A percentile compares a stretch with the other conserved stretches of the same genome.
Evolutionary conservation across 2,797 vertebrate genomes (phyloP).

Genomic region (Vireo griseus): DNA sequence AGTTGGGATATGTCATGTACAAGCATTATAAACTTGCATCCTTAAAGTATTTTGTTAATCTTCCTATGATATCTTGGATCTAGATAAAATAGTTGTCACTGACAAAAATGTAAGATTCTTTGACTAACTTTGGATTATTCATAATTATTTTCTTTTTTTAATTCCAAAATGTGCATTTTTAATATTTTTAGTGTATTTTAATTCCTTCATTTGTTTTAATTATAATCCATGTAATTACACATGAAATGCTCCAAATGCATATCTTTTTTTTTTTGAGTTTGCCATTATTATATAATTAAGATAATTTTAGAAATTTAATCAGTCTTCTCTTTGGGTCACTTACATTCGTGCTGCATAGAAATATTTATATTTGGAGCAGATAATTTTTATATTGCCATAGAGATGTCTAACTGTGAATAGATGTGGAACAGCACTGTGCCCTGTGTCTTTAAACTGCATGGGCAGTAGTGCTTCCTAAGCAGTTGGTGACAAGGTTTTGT

Average conservation of each 20-base stretch:
- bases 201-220: not conserved
- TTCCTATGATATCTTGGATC: not conserved
- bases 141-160: not conserved
- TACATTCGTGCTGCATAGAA: not conserved
- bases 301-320: not conserved
- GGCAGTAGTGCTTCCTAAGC: not conserved
- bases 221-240: not conserved
- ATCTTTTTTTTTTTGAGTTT: not conserved
- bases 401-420: not conserved
- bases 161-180: not conserved
- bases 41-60: not conserved
- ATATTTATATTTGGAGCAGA: not conserved
- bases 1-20: not conserved
- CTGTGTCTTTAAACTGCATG: rapidly evolving
- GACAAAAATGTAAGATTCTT: not conserved
- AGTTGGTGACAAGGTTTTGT: not conserved
- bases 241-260: not conserved
- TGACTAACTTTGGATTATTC: not conserved
- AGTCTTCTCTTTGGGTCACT: not conserved
- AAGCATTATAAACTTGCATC: not conserved
- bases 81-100: not conserved
- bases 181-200: not conserved
- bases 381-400: not conserved
- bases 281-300: not conserved
- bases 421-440: not conserved